Evolutionary conservation across 2,888 invertebrate species (phyloP), one percentile per base, ranked within the genome.

Genomic region (Microdon myrmicae): DNA sequence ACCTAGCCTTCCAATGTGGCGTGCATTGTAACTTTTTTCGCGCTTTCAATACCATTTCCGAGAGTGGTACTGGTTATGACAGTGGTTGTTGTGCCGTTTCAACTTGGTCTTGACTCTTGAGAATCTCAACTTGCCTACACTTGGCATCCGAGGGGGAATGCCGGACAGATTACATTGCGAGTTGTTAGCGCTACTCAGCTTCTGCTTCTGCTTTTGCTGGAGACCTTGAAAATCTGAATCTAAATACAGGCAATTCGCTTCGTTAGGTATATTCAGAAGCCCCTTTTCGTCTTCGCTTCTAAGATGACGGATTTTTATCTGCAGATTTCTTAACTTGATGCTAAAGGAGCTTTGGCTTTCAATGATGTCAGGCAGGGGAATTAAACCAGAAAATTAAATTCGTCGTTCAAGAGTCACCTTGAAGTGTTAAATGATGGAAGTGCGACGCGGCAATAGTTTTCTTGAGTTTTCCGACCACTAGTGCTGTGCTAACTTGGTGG

Each of bases 91-190:
- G 19, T 14, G 35, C 47, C 20, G 43, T 12, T 45, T 51, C 35
- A 45, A 39, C 48, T 54, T 54, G 60, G 64, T 64, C 51, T 56
- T 58, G 64, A 58, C 64, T 64, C 64, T 58, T 53, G 64, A 64
- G 64, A 64, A 43, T 51, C 64, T 31, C 32, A 47, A 35, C 56
- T 20, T 32, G 35, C 54, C 48, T n/a, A n/a, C n/a, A n/a, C n/a
- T n/a, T n/a, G n/a, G n/a, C n/a, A n/a, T n/a, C n/a, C n/a, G 34
- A 41, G 49, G 55, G 55, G 44, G 55, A 56, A 48, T 44, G 38
- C 55, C 49, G 45, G n/a, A n/a, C n/a, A n/a, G n/a, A 39, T 39
- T 34, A 44, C 32, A 32, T 12, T 20, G 17, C 26, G 23, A 44
- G 38, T 34, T 41, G n/a, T 29, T 19, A n/a, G n/a, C n/a, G n/a